Conservation (phyloP, 2,113 vertebrate genomes). For the Girardinichthys multiradiatus region DNA sequence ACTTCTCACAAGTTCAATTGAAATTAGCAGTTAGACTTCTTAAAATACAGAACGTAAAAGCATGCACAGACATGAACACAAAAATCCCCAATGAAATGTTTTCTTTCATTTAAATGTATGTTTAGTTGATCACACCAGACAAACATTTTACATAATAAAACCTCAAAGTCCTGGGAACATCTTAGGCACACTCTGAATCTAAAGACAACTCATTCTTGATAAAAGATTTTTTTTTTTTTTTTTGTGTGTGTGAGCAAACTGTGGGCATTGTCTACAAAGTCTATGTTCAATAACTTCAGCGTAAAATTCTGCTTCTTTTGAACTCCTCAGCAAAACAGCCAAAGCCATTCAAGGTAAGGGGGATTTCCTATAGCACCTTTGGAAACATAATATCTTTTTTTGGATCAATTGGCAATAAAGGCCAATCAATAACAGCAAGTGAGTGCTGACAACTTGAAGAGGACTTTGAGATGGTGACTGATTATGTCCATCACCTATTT, state of each 20-base stretch:
- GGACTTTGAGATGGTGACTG: slow-evolving; percentile 48
- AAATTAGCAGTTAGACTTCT: slow-evolving; percentile 32
- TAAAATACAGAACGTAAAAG: slow-evolving; percentile 52
- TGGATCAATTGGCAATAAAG: slow-evolving; percentile 58
- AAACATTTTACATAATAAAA: slow-evolving; percentile 48
- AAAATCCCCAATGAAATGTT: slow-evolving; percentile 14
- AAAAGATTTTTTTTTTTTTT: slow-evolving; percentile 21
- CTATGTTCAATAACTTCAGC: slow-evolving; percentile 8
- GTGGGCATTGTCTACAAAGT: slow-evolving; percentile 40
- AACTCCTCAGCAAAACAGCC: slow-evolving; percentile 39
- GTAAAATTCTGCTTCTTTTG: slow-evolving; percentile 19
- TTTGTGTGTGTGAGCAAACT: slow-evolving; percentile 31
- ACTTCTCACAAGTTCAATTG: slow-evolving; percentile 37
- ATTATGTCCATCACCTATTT: slow-evolving; percentile 32
- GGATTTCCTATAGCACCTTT: slow-evolving; percentile 72
- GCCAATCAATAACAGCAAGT: slow-evolving; percentile 40
- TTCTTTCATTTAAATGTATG: slow-evolving; percentile 12
- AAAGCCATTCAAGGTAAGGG: slow-evolving; percentile 29
- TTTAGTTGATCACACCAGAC: slow-evolving; percentile 43
- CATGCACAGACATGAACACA: slow-evolving; percentile 63
- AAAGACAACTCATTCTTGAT: slow-evolving; percentile 18
- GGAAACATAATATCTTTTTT: slow-evolving; percentile 57
- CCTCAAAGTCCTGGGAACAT: slow-evolving; percentile 27
- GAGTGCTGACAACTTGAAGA: slow-evolving; percentile 43
- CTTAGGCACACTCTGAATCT: slow-evolving; percentile 63